These are phyloP conservation scores for Saxidomus purpurata DNA, from an alignment of 1,140 invertebrate species.

Conservation along the genomic window DNA sequence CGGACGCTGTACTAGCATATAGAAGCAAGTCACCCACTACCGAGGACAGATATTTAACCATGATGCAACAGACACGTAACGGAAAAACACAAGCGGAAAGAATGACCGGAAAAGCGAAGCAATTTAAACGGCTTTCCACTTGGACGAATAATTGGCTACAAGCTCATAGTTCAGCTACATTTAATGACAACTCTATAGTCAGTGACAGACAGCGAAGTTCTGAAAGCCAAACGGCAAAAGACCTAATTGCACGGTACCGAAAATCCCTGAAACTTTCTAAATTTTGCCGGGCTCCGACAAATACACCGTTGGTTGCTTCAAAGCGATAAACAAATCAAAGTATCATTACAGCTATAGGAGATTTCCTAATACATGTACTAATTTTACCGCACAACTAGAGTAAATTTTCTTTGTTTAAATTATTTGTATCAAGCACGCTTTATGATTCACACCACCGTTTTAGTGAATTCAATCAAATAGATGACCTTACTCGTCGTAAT, in stretches of 20 bases:
- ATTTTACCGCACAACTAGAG: too few relatives aligned
- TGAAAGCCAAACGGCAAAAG: too few relatives aligned
- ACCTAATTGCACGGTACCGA: not conserved
- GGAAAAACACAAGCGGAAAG: slow-evolving; percentile 36
- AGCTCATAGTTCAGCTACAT: not conserved
- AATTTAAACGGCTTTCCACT: not conserved
- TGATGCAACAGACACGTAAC: slow-evolving; percentile 26
- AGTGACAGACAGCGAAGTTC: not conserved
- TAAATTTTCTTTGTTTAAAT: too few relatives aligned
- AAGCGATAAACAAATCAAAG: too few relatives aligned
- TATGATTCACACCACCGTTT: too few relatives aligned
- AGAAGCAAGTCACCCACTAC: not conserved
- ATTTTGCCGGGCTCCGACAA: not conserved
- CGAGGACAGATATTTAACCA: slow-evolving; percentile 26
- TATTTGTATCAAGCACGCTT: too few relatives aligned
- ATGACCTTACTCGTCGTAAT: too few relatives aligned
- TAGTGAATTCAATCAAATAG: too few relatives aligned
- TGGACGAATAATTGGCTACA: slow-evolving; percentile 38
- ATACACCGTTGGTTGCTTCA: slow-evolving; percentile 8
- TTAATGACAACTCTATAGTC: not conserved
- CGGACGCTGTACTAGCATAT: slow-evolving; percentile 37
- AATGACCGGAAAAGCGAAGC: not conserved
- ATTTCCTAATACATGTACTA: too few relatives aligned
- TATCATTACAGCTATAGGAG: too few relatives aligned
- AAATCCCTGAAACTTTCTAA: not conserved